A percentile compares a stretch with the other conserved stretches of the same genome.
Conservation (phyloP, 2,888 invertebrate species). For the Synanthedon formicaeformis region DNA sequence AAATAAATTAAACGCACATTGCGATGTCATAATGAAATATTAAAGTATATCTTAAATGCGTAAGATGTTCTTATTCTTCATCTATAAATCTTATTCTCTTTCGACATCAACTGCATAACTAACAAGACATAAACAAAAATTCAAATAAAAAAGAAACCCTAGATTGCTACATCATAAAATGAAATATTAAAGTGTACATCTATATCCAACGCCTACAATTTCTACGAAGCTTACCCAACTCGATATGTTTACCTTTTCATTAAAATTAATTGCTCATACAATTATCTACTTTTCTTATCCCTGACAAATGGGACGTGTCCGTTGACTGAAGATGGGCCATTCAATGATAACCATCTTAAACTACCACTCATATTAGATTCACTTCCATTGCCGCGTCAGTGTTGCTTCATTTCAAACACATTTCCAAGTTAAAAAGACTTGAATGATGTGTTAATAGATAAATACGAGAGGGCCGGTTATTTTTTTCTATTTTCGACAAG, state of each 20-base stretch:
- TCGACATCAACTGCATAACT: no score
- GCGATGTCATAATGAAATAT: no score
- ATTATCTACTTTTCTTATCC: constrained; percentile 34
- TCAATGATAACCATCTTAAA: constrained; percentile 19
- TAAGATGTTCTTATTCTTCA: no score
- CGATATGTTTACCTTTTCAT: constrained; percentile 19
- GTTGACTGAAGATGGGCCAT: constrained; percentile 19
- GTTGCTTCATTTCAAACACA: constrained; percentile 13
- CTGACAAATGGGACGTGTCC: constrained; percentile 29
- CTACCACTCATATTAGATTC: constrained; percentile 12
- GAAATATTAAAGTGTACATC: no score
- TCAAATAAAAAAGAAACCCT: no score
- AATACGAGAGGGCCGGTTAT: constrained; percentile 14
- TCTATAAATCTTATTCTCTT: no score
- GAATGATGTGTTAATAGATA: constrained; percentile 42
- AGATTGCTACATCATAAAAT: no score
- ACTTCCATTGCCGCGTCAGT: constrained; percentile 19
- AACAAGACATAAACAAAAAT: no score
- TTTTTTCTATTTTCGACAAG: constrained; percentile 45
- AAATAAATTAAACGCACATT: no score
- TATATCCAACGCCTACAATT: no score
- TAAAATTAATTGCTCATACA: constrained; percentile 41
- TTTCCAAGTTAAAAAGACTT: constrained; percentile 24
- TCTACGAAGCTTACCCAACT: not conserved
- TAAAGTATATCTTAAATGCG: no score